Percentiles rank a stretch among this genome's conserved stretches.
Evolutionary conservation across 2,797 vertebrate species (phyloP).

Genomic region (Sebastes oblongus): DNA sequence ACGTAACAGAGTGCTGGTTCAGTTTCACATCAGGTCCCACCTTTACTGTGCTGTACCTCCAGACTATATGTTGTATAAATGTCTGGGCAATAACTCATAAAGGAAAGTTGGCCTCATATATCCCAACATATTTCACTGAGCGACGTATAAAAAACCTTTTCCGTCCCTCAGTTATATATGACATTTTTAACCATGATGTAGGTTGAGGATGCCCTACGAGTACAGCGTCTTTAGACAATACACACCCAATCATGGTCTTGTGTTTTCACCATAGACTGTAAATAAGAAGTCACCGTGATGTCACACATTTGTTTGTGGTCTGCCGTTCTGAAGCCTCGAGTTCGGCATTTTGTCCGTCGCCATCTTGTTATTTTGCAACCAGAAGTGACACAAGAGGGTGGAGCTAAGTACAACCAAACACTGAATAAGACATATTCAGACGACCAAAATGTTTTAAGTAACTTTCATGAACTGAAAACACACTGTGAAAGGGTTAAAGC

Average conservation of each 20-base stretch:
- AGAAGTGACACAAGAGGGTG: no score
- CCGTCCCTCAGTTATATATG: background rate
- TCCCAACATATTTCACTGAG: background rate
- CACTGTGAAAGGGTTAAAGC: no score
- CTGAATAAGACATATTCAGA: no score
- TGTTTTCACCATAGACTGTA: background rate
- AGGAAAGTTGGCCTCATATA: slow-evolving; percentile 29
- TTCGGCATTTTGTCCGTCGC: background rate
- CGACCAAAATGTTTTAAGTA: no score
- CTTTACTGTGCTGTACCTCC: background rate
- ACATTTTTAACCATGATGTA: background rate
- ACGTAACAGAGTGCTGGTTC: background rate
- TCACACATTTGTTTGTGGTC: background rate
- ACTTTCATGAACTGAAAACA: no score
- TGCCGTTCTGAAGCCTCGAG: background rate
- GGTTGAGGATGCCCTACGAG: background rate
- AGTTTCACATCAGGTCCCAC: background rate
- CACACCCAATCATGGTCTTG: background rate
- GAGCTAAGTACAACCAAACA: no score
- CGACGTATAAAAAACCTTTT: no score
- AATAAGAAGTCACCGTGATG: background rate
- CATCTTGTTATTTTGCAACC: no score
- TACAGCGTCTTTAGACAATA: background rate
- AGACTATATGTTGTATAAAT: slow-evolving; percentile 19
- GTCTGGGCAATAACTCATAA: background rate